Base-by-base conservation (phyloP, 1,140 invertebrate genomes). In the Conus betulinus region DNA sequence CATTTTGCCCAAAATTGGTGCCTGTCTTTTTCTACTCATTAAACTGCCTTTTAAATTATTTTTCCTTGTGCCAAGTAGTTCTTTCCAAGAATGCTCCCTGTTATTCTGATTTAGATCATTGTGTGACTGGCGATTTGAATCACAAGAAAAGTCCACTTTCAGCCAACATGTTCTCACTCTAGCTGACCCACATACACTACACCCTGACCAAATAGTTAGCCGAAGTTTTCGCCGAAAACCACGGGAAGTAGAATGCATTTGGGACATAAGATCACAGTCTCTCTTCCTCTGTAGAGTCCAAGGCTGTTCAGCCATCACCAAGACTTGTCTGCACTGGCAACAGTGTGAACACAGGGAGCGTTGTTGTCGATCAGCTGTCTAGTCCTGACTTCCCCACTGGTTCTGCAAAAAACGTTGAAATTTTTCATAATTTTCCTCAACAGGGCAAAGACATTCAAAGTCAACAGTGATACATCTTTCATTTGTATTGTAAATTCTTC, bases 341-440 rank as follows among this genome's bases (percentile, higher is more conserved):
- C 51, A 84, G 60, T 27, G 55, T 53, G 67, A 78, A 27, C 51
- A 51, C 25, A 78, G 71, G 76, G 23, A 63, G 71, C 27, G 74
- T 23, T n/a, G 39, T 11, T n/a, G 39, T 84, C 67, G 52, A 51
- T 83, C 67, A 63, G 52, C n/a, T 13, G 63, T 87, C 85, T 90
- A 91, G 87, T 91, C 90, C 89, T 91, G 91, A 8, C 82, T 87
- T 63, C 90, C 90, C 91, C 91, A 90, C 79, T 91, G 90, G 86
- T 85, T 89, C 89, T 87, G 85, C 67, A 88, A 84, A 8, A 60
- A 11, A 15, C 8, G 57, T 4, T 51, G 53, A 71, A 20, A 39
- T 39, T 39, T 39, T 39, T 39, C 39, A 39, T 39, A 39, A 39
- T 39, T 39, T 39, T 39, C 39, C 39, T 39, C 39, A 3, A 39